These are phyloP conservation scores for Anhinga rufa DNA, from an alignment of 2,113 vertebrate species.

Conservation along the genomic window DNA sequence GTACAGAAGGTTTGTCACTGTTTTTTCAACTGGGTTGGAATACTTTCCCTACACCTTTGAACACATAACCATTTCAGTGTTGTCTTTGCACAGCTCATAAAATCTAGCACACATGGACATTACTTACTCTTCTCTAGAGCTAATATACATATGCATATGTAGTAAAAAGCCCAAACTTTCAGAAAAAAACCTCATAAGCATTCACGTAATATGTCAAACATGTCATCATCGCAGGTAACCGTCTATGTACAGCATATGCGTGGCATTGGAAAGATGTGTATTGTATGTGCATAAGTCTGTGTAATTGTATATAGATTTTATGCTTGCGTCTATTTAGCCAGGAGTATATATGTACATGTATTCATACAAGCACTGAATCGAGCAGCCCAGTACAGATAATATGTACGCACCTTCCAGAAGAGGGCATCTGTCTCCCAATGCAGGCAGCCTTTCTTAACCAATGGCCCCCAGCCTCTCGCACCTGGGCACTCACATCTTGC, in stretches of 20 bases:
- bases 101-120: background rate
- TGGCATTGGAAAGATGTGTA: background rate
- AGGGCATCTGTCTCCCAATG: slow-evolving; percentile 38
- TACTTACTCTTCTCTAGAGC: background rate
- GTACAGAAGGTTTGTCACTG: background rate
- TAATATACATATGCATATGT: background rate
- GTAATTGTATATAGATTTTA: background rate
- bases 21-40: background rate
- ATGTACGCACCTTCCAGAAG: background rate
- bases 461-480: slow-evolving; percentile 24
- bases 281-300: background rate
- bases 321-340: background rate
- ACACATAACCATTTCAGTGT: background rate
- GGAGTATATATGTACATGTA: background rate
- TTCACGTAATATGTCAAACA: fast-evolving
- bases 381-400: background rate
- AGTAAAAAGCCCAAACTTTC: background rate
- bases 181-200: background rate
- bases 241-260: background rate
- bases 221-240: background rate
- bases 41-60: background rate
- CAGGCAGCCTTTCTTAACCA: background rate
- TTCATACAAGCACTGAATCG: background rate
- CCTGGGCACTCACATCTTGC: slow-evolving; percentile 39
- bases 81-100: background rate